Evolutionary conservation across 1,140 invertebrate genomes (phyloP), one percentile per base, ranked within the genome.

Genomic region (Radopholus similis): DNA sequence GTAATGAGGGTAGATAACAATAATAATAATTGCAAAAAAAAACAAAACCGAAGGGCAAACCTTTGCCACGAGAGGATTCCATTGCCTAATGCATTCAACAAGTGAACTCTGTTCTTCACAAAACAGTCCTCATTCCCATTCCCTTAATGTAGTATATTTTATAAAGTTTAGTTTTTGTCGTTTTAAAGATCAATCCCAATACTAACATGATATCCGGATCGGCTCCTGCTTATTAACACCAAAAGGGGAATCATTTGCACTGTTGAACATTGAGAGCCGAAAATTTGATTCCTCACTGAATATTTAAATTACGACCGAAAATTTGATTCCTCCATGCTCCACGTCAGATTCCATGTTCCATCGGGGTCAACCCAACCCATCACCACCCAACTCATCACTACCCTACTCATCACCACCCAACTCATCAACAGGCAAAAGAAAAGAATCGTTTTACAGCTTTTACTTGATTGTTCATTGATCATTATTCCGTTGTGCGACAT

Each of bases 61-160:
- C 74, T 57, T 58, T 67, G 70, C 72, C 72, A 74, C 23, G 55
- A 67, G 2, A 74, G 38, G 15, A 38, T 15, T n/a, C 72, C 72
- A 42, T 76, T 53, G 9, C 59, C 58, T 11, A 74, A 30, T 21
- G 47, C 21, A 35, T 51, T 30, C n/a, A 71, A 35, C 21, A 74
- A 21, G 13, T 32, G 30, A 30, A 53, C 38, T 65, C 34, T 44
- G 40, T 72, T 40, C 37, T 72, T 63, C 15, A 32, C 47, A 57
- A 71, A 77, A 30, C 72, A 73, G n/a, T 74, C 72, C 30, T 64
- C 59, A 35, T 51, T 76, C n/a, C 72, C 72, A 35, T 76, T 18
- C 72, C 74, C 74, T 74, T 9, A 72, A 71, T 51, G 11, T 53
- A 26, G 18, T 54, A 44, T 9, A 64, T 4, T 67, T 77, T 71